phyloP scores from a whole-genome alignment of 2,888 invertebrate genomes.

The Caenorhabditis sinica region DNA sequence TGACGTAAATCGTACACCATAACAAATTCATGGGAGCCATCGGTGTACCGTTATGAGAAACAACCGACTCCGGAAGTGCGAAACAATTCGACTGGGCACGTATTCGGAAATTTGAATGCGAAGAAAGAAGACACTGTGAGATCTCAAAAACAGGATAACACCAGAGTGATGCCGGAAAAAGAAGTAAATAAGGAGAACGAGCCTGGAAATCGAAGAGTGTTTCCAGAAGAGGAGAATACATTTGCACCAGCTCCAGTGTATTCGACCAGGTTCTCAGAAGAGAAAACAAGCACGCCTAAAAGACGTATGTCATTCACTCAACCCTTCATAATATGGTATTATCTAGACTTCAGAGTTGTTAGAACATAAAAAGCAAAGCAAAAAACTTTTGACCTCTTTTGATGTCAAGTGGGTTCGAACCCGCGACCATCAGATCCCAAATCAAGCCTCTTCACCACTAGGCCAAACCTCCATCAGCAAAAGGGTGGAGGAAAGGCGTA shows the following conservation, averaged over 20 bases:
- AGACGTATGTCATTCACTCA: constrained; percentile 20
- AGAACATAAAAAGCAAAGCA: not conserved
- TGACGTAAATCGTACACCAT: too few relatives aligned
- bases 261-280: constrained; percentile 21
- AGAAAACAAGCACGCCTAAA: constrained; percentile 56
- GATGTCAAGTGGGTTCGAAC: not conserved
- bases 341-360: too few relatives aligned
- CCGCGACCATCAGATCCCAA: not conserved
- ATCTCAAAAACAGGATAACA: not conserved
- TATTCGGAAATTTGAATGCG: constrained; percentile 33
- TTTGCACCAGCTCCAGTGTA: constrained; percentile 32
- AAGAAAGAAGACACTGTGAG: not conserved
- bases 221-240: constrained; percentile 35
- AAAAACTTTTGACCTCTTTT: constrained; percentile 1
- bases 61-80: constrained; percentile 46
- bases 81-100: constrained; percentile 13
- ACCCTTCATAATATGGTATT: too few relatives aligned
- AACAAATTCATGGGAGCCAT: constrained; percentile 60
- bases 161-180: not conserved
- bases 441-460: not conserved
- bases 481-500: too few relatives aligned
- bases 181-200: constrained; percentile 30
- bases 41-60: constrained; percentile 43
- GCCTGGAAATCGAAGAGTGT: not conserved
- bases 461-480: not conserved